phyloP scores from a whole-genome alignment of 2,888 invertebrate species.

The Corythucha ciliata region DNA sequence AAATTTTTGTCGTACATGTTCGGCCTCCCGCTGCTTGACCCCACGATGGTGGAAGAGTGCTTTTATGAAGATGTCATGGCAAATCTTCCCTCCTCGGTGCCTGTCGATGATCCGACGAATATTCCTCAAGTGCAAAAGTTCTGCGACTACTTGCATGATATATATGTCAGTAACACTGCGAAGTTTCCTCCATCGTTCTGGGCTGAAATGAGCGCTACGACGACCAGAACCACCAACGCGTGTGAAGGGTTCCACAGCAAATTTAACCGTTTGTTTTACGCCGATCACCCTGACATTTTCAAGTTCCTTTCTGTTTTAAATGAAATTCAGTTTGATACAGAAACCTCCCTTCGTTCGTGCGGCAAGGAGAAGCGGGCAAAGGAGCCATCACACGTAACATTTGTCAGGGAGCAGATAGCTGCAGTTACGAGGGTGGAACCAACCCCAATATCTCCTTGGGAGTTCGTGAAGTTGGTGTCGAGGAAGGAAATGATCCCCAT shows the following conservation, averaged over 20 bases:
- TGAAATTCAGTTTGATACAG: background rate
- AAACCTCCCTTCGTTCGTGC: background rate
- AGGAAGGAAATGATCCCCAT: background rate
- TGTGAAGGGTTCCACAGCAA: conserved; percentile 3
- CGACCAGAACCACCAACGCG: background rate
- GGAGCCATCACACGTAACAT: background rate
- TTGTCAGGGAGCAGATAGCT: background rate
- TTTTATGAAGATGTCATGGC: too few species aligned
- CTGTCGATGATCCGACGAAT: too few species aligned
- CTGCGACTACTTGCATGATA: background rate
- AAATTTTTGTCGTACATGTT: too few species aligned
- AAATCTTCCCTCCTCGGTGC: too few species aligned
- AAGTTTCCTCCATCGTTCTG: background rate
- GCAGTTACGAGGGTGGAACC: background rate
- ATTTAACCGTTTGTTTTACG: background rate
- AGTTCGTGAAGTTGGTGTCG: background rate
- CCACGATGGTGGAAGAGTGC: too few species aligned
- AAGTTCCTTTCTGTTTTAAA: background rate
- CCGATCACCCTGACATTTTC: background rate
- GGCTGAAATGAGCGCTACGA: background rate
- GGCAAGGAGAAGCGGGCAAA: background rate
- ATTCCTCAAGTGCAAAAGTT: background rate
- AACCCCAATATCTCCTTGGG: background rate
- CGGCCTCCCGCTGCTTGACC: too few species aligned
- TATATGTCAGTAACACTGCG: background rate